Base-by-base conservation (phyloP, 1,140 invertebrate species). In the Drosophila truncata region DNA sequence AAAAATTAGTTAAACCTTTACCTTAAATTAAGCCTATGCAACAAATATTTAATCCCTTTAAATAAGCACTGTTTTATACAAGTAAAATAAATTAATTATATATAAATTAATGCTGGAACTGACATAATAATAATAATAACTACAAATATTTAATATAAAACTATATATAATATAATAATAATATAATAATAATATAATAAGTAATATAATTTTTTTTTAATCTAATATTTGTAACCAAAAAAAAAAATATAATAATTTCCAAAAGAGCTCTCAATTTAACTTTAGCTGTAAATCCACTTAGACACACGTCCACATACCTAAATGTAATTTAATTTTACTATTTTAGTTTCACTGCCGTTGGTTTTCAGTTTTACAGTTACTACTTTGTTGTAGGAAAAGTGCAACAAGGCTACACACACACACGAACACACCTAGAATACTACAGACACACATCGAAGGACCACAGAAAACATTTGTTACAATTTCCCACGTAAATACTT, bases 401-500 rank as follows among this genome's bases (percentile, higher is more conserved):
- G 85, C 84, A 87, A 88, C 84, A 88, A 83, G 78, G 65, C 67
- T 74, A 62, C 46, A 37, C 46, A 57, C 47, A 35, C 37, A 25
- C 31, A 31, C 31, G 18, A 27, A 39, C 18, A 18, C 25, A 59
- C 4, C 31, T 62, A 25, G 14, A 4, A 20, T 4, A 46, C 42
- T 4, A 46, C 42, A 46, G 44, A 50, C 54, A 78, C 44, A 72
- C 66, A 78, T 71, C 74, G 65, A 79, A 72, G 74, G 64, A 60
- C 39, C 64, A 61, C 62, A 74, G 55, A 86, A 77, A 84, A 83
- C 84, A 88, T 87, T 87, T 87, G 84, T 88, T 88, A 84, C 84
- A 87, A 84, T 87, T 84, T 87, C 85, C 80, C 85, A 88, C 85
- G 80, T 87, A 87, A 87, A 87, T 87, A 84, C 80, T 88, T 84